Conservation (phyloP, 2,888 invertebrate genomes). For the Dryobotodes eremita region DNA sequence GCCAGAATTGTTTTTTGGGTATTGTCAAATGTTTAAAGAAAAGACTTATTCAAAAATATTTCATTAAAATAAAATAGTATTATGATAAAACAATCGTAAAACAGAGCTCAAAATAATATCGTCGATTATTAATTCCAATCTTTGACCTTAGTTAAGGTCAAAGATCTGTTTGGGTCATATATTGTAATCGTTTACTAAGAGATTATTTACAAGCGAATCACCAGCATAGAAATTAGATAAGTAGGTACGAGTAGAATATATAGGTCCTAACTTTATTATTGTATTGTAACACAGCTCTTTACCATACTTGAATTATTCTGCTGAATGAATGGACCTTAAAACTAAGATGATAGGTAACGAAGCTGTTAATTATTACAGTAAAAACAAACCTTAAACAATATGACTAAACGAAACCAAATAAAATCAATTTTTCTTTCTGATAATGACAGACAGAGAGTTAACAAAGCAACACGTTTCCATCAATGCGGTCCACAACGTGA, state of each 20-base stretch:
- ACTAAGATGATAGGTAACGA: background rate
- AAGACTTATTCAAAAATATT: no score
- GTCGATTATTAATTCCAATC: no score
- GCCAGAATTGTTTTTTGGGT: no score
- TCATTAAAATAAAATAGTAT: no score
- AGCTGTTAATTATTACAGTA: background rate
- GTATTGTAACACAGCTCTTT: background rate
- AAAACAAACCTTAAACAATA: background rate
- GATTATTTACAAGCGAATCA: background rate
- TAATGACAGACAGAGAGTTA: background rate
- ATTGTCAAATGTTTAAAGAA: no score
- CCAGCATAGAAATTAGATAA: background rate
- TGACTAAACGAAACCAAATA: background rate
- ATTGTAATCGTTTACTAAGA: background rate
- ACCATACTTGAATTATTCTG: background rate
- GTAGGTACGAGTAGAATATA: no score
- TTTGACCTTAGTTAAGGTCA: no score
- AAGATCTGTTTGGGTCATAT: background rate
- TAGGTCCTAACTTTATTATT: no score
- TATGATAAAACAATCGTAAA: no score
- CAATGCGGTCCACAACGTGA: background rate
- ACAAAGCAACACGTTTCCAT: background rate
- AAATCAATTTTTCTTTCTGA: background rate
- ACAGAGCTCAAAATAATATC: no score
- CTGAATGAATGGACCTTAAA: background rate